Evolutionary conservation across 2,797 vertebrate genomes (phyloP).

Genomic region (Halcyon chelicuti): DNA sequence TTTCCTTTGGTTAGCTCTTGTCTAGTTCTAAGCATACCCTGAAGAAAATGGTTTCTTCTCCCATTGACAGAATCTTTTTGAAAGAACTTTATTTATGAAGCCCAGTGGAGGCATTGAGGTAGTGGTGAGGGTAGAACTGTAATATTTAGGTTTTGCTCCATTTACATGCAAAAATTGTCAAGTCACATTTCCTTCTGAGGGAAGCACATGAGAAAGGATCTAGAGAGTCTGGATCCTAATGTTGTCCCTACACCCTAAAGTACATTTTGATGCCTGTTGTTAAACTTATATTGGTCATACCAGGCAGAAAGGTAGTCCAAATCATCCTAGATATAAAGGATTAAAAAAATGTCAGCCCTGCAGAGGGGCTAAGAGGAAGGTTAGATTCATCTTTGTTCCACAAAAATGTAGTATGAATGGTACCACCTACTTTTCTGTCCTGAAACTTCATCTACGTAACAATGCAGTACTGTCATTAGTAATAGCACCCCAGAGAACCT

Average conservation of each 20-base stretch:
- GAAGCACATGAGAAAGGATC: not conserved
- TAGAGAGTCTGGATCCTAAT: not conserved
- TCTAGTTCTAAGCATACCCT: not conserved
- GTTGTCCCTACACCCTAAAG: not conserved
- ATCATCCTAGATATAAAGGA: not conserved
- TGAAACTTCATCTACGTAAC: not conserved
- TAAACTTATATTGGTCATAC: not conserved
- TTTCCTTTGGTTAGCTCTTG: not conserved
- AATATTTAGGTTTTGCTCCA: not conserved
- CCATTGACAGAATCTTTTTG: not conserved
- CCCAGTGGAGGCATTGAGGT: not conserved
- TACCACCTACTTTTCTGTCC: not conserved
- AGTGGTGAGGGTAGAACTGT: not conserved
- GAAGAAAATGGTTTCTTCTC: not conserved
- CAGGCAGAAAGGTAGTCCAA: not conserved
- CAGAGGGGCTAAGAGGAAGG: not conserved
- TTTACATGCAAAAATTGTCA: not conserved
- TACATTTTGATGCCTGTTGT: not conserved
- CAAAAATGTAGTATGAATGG: not conserved
- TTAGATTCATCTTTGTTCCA: not conserved
- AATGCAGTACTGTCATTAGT: constrained; percentile 14
- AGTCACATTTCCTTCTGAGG: not conserved
- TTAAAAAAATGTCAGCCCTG: not conserved
- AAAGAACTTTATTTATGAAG: not conserved
- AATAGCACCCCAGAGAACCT: not conserved